These are phyloP conservation scores for Falco novaeseelandiae DNA, from an alignment of 2,797 vertebrate species.

Conservation along the genomic window DNA sequence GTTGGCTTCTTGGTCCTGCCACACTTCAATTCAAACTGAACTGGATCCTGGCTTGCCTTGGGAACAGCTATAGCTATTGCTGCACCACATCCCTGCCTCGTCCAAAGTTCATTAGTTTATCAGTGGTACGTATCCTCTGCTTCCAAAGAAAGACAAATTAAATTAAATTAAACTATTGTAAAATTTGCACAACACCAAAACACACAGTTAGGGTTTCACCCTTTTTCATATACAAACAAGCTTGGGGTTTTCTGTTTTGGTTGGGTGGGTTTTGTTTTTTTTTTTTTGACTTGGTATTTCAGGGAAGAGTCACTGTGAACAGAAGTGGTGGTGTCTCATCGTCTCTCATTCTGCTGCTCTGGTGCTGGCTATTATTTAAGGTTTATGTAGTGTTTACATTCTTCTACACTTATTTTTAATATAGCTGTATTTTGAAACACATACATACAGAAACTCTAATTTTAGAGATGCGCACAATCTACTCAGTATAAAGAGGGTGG, in stretches of 20 bases:
- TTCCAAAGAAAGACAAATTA: not conserved
- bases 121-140: not conserved
- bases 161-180: not conserved
- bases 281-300: not conserved
- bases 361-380: not conserved
- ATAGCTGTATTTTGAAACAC: not conserved
- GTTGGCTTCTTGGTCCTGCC: not conserved
- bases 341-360: not conserved
- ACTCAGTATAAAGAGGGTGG: not conserved
- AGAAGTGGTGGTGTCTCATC: not conserved
- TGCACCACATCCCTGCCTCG: fast-evolving
- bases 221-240: not conserved
- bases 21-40: not conserved
- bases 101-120: not conserved
- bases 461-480: not conserved
- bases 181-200: not conserved
- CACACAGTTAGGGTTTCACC: not conserved
- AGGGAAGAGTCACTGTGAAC: not conserved
- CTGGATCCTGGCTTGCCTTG: not conserved
- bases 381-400: not conserved
- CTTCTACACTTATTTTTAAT: not conserved
- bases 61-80: not conserved
- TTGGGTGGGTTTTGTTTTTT: not conserved
- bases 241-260: not conserved
- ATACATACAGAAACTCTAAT: not conserved